Evolutionary conservation across 1,140 invertebrate species (phyloP).

Genomic region (Achroia grisella): DNA sequence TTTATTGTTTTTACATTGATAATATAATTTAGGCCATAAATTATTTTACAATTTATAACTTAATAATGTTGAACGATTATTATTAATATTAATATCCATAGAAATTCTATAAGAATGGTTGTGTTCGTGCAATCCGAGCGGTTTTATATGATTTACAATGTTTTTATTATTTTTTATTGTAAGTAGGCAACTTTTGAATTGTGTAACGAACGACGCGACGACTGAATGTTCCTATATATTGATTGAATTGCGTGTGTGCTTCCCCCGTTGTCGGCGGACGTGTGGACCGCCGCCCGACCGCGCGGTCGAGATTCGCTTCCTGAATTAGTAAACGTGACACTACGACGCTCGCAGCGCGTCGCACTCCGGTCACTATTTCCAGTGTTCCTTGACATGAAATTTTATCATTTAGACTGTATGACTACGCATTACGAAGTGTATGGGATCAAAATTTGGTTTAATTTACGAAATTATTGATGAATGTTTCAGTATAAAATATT

Average conservation of each 20-base stretch:
- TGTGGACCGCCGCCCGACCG: not conserved
- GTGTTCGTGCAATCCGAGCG: slow-evolving; percentile 15
- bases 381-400: no score
- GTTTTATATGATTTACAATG: slow-evolving; percentile 31
- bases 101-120: slow-evolving; percentile 16
- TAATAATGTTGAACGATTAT: slow-evolving; percentile 33
- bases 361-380: no score
- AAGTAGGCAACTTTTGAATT: slow-evolving; percentile 28
- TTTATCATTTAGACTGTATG: no score
- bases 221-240: slow-evolving; percentile 37
- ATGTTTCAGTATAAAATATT: no score
- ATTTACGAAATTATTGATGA: no score
- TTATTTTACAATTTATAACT: slow-evolving; percentile 51
- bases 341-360: no score
- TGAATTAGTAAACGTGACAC: no score
- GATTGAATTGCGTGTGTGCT: slow-evolving; percentile 22
- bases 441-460: no score
- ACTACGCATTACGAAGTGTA: no score
- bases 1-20: slow-evolving; percentile 52
- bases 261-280: slow-evolving; percentile 9
- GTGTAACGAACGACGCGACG: slow-evolving; percentile 25
- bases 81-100: slow-evolving; percentile 22
- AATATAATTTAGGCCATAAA: slow-evolving; percentile 59
- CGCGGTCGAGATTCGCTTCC: not conserved
- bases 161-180: slow-evolving; percentile 25